Evolutionary conservation across 2,888 invertebrate species (phyloP), one percentile per base, ranked within the genome.

Genomic region (Shargacucullia verbasci): DNA sequence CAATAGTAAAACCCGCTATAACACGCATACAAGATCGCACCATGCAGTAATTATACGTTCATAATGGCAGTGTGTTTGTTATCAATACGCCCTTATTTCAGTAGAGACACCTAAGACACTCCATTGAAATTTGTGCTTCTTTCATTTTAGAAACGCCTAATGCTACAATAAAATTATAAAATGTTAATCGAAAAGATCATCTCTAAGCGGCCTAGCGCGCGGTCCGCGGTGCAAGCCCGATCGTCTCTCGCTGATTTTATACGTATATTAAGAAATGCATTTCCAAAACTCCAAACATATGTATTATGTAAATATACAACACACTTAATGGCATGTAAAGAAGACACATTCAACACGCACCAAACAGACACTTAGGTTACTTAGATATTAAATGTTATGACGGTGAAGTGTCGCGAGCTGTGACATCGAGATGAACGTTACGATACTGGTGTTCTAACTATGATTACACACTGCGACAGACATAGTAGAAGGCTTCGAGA

Each of bases 181-280:
- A 61, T 65, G 49, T 60, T 41, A 82, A 78, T 85, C 83, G 80
- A 86, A 84, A 81, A 77, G 69, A 83, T 85, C 77, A 73, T 74
- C 75, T 54, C 34, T 40, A 67, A 84, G 90, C 87, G 81, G 80
- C 82, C 91, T 89, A 91, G 88, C 91, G 88, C 91, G 82, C 87
- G 89, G 86, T 81, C 92, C 92, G 90, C 88, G 92, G 93, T 91
- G 92, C 91, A 84, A 88, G 90, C 89, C 73, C 82, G 83, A 87
- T 90, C 89, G 88, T 86, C 76, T 82, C 84, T 79, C 87, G 80
- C 81, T 81, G 80, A 80, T 83, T 78, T 84, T 80, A 86, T 87
- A 91, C 87, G 86, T 92, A 91, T 89, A 87, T 87, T 89, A 90
- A 91, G 90, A 93, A 92, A 91, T 92, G 90, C 90, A 88, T 87